phyloP scores from a whole-genome alignment of 2,797 vertebrate species.

The Sylvilagus floridanus region DNA sequence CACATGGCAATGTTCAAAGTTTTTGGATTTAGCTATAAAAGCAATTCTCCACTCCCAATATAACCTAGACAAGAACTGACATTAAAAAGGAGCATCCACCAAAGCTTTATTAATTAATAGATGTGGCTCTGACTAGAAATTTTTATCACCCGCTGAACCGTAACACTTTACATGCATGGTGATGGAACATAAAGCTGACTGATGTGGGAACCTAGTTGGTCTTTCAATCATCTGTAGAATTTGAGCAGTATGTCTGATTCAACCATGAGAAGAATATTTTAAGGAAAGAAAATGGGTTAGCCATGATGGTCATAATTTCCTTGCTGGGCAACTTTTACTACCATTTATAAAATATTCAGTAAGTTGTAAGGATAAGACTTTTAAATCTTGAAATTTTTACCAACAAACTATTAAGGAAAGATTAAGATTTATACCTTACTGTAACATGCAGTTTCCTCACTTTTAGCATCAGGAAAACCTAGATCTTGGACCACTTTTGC shows the following conservation, averaged over 20 bases:
- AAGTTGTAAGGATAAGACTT: not conserved
- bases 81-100: not conserved
- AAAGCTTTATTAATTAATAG: constrained; percentile 47
- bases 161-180: not conserved
- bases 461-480: not conserved
- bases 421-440: constrained; percentile 18
- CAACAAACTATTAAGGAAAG: not conserved
- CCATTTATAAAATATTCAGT: not conserved
- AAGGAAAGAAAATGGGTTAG: not conserved
- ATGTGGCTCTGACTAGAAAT: not conserved
- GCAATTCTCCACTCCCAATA: not conserved
- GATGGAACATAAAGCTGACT: not conserved
- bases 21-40: constrained; percentile 46
- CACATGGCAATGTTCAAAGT: not conserved
- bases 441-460: constrained; percentile 10
- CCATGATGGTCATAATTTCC: not conserved
- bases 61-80: constrained; percentile 18
- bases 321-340: not conserved
- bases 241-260: not conserved
- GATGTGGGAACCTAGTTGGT: not conserved
- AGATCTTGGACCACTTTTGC: not conserved
- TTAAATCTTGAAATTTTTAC: constrained; percentile 9
- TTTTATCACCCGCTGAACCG: constrained; percentile 33
- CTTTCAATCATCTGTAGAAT: not conserved
- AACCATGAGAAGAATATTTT: constrained; percentile 22